Conservation (phyloP, 2,888 invertebrate genomes). For the Caenorhabditis sinica region DNA sequence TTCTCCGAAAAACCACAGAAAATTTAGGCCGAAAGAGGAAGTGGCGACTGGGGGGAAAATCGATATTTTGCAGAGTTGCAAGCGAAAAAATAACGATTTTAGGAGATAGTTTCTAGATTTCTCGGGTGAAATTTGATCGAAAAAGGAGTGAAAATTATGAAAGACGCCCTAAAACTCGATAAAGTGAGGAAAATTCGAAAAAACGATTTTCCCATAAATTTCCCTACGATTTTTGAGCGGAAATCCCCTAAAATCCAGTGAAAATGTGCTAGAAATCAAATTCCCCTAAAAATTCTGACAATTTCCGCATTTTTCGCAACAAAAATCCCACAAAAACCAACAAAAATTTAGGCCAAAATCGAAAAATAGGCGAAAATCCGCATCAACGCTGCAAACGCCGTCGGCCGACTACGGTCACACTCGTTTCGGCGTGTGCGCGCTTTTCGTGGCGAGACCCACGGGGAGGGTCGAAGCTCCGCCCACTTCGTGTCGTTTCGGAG, state of each 20-base stretch:
- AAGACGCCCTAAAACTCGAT: background rate
- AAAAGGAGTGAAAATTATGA: background rate
- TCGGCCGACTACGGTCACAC: conserved; percentile 50
- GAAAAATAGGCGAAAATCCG: conserved; percentile 11
- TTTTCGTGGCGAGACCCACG: conserved; percentile 54
- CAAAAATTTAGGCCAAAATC: conserved; percentile 23
- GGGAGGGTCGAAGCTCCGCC: conserved; percentile 10
- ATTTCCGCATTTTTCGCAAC: conserved; percentile 4
- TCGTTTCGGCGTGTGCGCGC: conserved; percentile 42
- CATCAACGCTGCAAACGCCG: background rate
- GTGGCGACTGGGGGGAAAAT: too few species aligned
- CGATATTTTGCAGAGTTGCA: too few species aligned
- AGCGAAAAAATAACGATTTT: too few species aligned
- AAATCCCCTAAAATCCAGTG: too few species aligned
- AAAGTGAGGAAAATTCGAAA: conserved; percentile 6
- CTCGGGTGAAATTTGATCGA: background rate
- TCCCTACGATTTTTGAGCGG: too few species aligned
- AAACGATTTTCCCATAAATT: too few species aligned
- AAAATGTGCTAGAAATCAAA: background rate
- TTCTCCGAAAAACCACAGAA: too few species aligned
- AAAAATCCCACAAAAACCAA: conserved; percentile 2
- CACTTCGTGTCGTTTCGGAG: conserved; percentile 41
- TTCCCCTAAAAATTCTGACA: background rate
- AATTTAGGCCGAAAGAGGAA: too few species aligned
- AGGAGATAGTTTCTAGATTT: too few species aligned